Base-by-base conservation (phyloP, 2,888 invertebrate species). In the Nomada lathburiana region DNA sequence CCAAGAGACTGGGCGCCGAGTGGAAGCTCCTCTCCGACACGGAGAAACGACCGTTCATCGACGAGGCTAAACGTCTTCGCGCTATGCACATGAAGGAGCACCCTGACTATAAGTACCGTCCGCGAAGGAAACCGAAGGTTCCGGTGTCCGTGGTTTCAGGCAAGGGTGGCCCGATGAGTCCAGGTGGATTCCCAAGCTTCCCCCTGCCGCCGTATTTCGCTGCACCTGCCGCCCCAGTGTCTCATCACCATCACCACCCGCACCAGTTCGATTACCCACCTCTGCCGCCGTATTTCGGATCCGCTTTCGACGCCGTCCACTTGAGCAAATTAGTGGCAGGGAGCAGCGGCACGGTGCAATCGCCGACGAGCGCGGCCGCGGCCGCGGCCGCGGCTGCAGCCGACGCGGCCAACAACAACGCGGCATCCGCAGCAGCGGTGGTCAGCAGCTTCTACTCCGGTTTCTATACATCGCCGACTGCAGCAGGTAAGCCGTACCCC, bases 21-120 rank as follows among this genome's bases (percentile, higher is more conserved):
- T 99, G 99, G 98, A 99, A 98, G 93, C 93, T 97, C 84, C 94
- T 99, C 5, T 96, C 97, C 0, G 98, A 98, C 92, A 94, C 96
- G 84, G 98, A 98, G 89, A 99, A 98, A 93, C 95, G 98, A 80
- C 98, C 98, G 1, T 99, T 98, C 94, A 98, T 99, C 89, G 98
- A 99, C 93, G 98, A 98, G 94, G 98, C 99, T 0, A 98, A 99
- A 93, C 95, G 98, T 57, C 94, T 99, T 81, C 95, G 98, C 10
- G 97, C 97, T 0, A 94, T 97, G 91, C 98, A 98, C 95, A 98
- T 97, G 97, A 97, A 97, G 94, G 97, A 98, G 92, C 97, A 98
- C 92, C 98, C 98, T 0, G 97, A 98, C 92, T 98, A 98, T 94
- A 98, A 98, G 94, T 98, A 98, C 95, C 94, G 98, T 74, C 98